Conservation (phyloP, 2,888 invertebrate genomes). For the Enchytraeus crypticus region DNA sequence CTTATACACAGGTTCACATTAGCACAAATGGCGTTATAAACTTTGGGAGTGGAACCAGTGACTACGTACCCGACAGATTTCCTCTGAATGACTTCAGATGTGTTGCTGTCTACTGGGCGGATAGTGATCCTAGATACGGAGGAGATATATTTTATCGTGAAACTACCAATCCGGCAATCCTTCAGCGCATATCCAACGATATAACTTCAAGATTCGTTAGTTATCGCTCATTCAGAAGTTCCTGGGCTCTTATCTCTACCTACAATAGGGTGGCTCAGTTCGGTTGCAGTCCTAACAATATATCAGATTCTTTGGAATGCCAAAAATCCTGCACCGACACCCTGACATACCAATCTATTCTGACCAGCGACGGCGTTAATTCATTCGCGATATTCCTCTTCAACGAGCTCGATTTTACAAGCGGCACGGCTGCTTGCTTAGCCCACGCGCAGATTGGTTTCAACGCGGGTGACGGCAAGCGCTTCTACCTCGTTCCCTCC, state of each 20-base stretch:
- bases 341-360: conserved; percentile 10
- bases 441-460: conserved; percentile 9
- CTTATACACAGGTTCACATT: conserved; percentile 3
- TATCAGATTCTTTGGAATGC: not conserved
- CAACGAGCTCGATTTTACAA: conserved; percentile 4
- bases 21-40: conserved; percentile 13
- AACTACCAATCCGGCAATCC: conserved; percentile 1
- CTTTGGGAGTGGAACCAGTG: conserved; percentile 7
- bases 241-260: conserved; percentile 7
- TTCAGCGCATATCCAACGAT: not conserved
- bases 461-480: conserved; percentile 13
- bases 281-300: not conserved
- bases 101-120: conserved; percentile 11
- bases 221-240: not conserved
- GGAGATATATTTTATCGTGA: conserved; percentile 13
- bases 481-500: conserved; percentile 1
- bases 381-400: conserved; percentile 10
- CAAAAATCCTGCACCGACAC: not conserved
- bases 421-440: not conserved
- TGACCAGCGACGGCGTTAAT: conserved; percentile 10
- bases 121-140: conserved; percentile 10
- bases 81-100: not conserved
- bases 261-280: conserved; percentile 5
- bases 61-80: conserved; percentile 3
- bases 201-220: conserved; percentile 3